Evolutionary conservation across 2,113 vertebrate species (phyloP).

Genomic region (Glaucidium brasilianum): DNA sequence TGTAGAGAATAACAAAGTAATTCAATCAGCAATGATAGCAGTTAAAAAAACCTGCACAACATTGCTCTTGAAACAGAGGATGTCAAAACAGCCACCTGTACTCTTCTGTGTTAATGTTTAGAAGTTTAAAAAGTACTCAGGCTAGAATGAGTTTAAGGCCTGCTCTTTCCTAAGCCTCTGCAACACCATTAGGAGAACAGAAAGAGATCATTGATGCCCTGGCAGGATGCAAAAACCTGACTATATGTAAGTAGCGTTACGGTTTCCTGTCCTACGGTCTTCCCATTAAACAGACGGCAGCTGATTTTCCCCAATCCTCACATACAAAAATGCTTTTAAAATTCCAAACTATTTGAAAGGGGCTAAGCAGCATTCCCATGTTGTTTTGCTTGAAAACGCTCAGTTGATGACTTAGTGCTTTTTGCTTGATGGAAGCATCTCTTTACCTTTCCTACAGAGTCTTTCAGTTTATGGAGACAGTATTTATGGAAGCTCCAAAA

Average conservation of each 20-base stretch:
- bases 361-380: background rate
- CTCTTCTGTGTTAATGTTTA: background rate
- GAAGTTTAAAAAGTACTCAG: background rate
- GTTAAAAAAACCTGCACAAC: background rate
- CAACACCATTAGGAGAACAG: background rate
- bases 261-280: background rate
- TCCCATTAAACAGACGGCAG: background rate
- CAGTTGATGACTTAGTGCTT: background rate
- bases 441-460: background rate
- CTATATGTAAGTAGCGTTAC: rapidly evolving
- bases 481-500: background rate
- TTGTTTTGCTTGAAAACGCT: background rate
- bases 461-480: background rate
- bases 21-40: background rate
- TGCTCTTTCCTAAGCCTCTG: background rate
- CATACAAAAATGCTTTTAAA: background rate
- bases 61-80: background rate
- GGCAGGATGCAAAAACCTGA: background rate
- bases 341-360: background rate
- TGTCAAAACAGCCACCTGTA: background rate
- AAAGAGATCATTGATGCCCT: background rate
- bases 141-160: background rate
- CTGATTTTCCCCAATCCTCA: background rate
- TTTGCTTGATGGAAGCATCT: background rate
- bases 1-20: background rate